phyloP scores from a whole-genome alignment of 2,113 vertebrate species.

The Nestor notabilis region DNA sequence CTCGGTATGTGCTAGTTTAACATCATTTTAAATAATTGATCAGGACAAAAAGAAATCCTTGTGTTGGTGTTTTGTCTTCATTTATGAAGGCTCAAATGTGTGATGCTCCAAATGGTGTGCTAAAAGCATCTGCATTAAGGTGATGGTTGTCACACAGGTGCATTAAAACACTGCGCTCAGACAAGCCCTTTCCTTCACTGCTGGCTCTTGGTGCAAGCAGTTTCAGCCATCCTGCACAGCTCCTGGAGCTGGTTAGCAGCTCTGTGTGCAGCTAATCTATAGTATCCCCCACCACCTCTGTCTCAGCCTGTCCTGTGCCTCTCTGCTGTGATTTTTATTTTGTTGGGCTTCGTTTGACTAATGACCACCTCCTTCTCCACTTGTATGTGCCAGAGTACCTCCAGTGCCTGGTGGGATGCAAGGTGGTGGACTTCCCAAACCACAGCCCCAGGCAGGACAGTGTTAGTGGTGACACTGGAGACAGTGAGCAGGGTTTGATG shows the following conservation, averaged over 20 bases:
- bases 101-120: neutral
- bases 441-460: neutral
- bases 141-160: neutral
- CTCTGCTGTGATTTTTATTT: neutral
- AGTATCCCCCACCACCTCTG: neutral
- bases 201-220: accelerated
- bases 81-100: neutral
- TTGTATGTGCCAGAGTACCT: neutral
- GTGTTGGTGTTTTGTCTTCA: neutral
- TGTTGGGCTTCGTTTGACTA: neutral
- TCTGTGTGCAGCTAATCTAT: neutral
- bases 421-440: neutral
- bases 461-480: neutral
- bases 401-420: neutral
- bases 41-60: neutral
- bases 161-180: neutral
- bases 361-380: neutral
- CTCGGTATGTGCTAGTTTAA: neutral
- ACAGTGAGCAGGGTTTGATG: neutral
- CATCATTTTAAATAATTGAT: neutral
- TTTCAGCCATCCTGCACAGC: neutral
- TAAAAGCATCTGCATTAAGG: neutral
- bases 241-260: neutral
- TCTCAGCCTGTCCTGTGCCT: neutral
- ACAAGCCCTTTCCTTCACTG: neutral